These are phyloP conservation scores for Psettodes erumei DNA, from an alignment of 2,113 vertebrate species.

Conservation along the genomic window DNA sequence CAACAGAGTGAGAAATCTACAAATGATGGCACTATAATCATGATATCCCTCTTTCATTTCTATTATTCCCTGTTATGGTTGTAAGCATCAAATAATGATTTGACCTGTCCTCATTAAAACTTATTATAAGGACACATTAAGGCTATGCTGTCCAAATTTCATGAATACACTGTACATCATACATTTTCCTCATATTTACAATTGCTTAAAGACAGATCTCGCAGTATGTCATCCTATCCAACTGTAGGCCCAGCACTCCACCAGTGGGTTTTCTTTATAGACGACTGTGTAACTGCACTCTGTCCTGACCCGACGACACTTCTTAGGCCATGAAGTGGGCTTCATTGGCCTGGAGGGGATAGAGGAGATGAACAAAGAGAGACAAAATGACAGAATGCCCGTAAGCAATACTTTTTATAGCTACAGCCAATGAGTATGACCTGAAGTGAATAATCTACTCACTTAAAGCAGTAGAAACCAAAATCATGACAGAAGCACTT, in stretches of 20 bases:
- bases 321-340: slow-evolving; percentile 76
- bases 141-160: not conserved
- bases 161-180: not conserved
- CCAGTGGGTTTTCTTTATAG: slow-evolving; percentile 67
- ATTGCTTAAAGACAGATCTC: not conserved
- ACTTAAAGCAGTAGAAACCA: slow-evolving; percentile 72
- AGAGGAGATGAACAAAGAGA: not conserved
- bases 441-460: slow-evolving; percentile 35
- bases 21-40: not conserved
- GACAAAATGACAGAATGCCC: not conserved
- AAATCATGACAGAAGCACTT: slow-evolving; percentile 70
- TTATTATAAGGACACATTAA: not conserved
- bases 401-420: not conserved
- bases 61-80: not conserved
- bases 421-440: slow-evolving; percentile 1
- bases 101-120: slow-evolving; percentile 25
- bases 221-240: slow-evolving; percentile 70
- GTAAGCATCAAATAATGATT: slow-evolving; percentile 26
- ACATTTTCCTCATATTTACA: slow-evolving; percentile 8
- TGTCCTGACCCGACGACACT: slow-evolving; percentile 61
- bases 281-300: slow-evolving; percentile 68
- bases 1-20: slow-evolving; percentile 2
- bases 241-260: slow-evolving; percentile 73
- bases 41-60: not conserved
- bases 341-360: slow-evolving; percentile 57